Evolutionary conservation across 1,140 invertebrate genomes (phyloP), one percentile per base, ranked within the genome.

Genomic region (Zaprionus davidi): DNA sequence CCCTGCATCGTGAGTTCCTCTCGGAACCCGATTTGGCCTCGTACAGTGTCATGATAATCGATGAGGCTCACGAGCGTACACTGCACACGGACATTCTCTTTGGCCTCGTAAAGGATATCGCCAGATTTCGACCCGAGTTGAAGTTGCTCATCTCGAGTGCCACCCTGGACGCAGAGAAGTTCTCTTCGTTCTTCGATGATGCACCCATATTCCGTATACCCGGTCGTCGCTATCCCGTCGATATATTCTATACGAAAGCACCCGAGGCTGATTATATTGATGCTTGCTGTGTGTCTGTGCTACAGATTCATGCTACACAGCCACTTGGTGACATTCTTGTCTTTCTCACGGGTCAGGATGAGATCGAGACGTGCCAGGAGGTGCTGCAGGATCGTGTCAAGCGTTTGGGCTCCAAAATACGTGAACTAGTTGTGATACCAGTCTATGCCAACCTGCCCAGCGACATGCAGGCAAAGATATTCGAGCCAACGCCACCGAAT

Each of bases 221-320:
- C 51, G 99, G 97, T 60, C 93, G 96, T 67, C 93, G 96, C 78
- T 96, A 96, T 94, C 95, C 96, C 24, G 96, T 85, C 0, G 97
- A 99, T 93, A 99, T 99, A 90, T 99, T 98, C 93, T 99, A 99
- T 91, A 99, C 99, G 6, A 99, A 99, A 95, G 98, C 98, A 5
- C 98, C 98, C 1, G 99, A 99, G 94, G 98, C 98, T n/a, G 98
- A 99, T 94, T 99, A 99, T 92, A 95, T 99, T 57, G 98, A 99
- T 93, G 99, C 99, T 0, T 97, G 97, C 93, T 98, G 99, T 2
- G 97, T 99, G 0, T 98, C 98, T 5, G 96, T 99, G 57, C 93
- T 99, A 67, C 99, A 99, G 93, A 67, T 67, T 3, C 99, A 99
- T 93, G 96, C 98, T 1, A 98, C 97, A 2, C 98, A 99, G 93